Conservation (phyloP, 2,113 vertebrate species). For the Antechinus stuartii region DNA sequence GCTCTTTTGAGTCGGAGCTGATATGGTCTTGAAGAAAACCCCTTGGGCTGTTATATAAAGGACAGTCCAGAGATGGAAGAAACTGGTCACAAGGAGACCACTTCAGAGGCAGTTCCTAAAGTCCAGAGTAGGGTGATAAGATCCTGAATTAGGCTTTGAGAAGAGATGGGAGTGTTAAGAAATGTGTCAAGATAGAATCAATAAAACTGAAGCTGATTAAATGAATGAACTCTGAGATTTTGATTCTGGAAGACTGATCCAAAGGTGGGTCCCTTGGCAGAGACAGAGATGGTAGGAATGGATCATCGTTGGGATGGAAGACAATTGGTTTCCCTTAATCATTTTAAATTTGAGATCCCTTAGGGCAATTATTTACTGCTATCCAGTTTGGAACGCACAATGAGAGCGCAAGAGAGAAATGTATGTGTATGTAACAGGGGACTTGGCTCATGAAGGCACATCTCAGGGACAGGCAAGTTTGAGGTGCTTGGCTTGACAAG, state of each 20-base stretch:
- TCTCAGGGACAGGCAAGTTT: not conserved
- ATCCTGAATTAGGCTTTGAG: not conserved
- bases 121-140: not conserved
- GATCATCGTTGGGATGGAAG: not conserved
- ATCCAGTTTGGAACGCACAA: not conserved
- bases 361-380: not conserved
- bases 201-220: not conserved
- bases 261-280: not conserved
- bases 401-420: not conserved
- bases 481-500: not conserved
- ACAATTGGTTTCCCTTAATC: not conserved
- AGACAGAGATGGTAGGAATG: not conserved
- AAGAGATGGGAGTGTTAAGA: not conserved
- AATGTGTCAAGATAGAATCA: not conserved
- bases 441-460: not conserved
- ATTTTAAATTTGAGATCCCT: not conserved
- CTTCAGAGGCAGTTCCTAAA: not conserved
- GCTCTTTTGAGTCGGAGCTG: not conserved
- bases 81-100: not conserved
- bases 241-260: not conserved
- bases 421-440: not conserved
- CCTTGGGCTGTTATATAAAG: not conserved
- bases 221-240: not conserved
- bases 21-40: not conserved
- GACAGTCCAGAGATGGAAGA: not conserved